Base-by-base conservation (phyloP, 30 jellyfish, hydroid and myxozoan genomes). In the Cassiopea andromeda region DNA sequence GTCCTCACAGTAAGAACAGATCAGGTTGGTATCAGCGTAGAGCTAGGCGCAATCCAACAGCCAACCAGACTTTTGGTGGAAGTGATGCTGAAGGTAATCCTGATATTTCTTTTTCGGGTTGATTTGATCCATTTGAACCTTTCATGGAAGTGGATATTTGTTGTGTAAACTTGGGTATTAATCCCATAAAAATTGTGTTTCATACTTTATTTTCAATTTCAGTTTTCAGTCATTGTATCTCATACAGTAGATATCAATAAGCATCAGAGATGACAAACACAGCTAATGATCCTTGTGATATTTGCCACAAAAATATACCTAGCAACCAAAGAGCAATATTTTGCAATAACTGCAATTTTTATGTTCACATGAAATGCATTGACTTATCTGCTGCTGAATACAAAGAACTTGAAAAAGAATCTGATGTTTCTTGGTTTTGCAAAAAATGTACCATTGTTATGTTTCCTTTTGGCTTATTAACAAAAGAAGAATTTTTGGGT, bases 381-480 rank as follows among this genome's bases (percentile, higher is more conserved):
- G 44, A 81, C 60, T 57, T 81, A 12, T 81, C 89, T 19, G 44
- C 8, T 57, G 7, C 64, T 81, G 58, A 59, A 59, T 58, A 81
- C 60, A 6, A 15, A 17, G 59, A 81, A 9, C 75, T 46, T 47
- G n/a, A 81, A 81, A 81, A 57, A 7, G 89, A 81, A 67, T 45
- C 80, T 57, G 89, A 81, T 47, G 46, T 77, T 57, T 16, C 58
- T 81, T 81, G 89, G 84, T 81, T 81, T 81, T 60, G 89, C 43
- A 18, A 47, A 68, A 13, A 82, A 82, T 68, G 91, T 82, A 82
- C 91, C 27, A 82, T 64, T 54, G 68, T 68, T 49, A 82, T 64
- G 72, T 82, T 82, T 70, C 91, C 85, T 1, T 82, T 61, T 82
- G 91, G 91, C 47, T 85, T 18, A 68, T 81, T 82, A 57, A 85